These are phyloP conservation scores for Tragulus kanchil DNA, from an alignment of 2,113 vertebrate genomes.

Conservation along the genomic window DNA sequence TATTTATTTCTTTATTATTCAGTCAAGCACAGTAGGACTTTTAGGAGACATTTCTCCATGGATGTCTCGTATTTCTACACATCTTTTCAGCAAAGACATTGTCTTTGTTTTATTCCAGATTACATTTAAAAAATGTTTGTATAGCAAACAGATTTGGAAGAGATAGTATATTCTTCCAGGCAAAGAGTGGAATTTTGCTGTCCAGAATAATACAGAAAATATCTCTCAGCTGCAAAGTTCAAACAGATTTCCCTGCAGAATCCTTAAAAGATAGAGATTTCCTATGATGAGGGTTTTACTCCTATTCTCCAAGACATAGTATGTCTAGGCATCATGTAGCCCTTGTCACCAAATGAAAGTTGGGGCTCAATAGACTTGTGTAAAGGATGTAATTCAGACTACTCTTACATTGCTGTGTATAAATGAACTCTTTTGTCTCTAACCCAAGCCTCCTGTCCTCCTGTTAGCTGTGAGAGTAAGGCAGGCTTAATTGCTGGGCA, in stretches of 20 bases:
- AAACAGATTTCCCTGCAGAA: not conserved
- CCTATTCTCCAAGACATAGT: not conserved
- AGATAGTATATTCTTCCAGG: not conserved
- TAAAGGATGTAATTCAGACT: not conserved
- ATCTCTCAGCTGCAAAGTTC: not conserved
- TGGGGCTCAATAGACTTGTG: not conserved
- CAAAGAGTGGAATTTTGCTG: not conserved
- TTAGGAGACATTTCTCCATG: not conserved
- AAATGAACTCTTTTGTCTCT: not conserved
- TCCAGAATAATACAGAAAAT: not conserved
- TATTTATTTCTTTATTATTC: not conserved
- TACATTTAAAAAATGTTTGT: not conserved
- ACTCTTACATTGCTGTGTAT: not conserved
- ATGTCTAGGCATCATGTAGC: not conserved
- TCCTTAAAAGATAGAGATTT: not conserved
- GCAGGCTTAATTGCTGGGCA: not conserved
- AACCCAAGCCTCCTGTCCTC: not conserved
- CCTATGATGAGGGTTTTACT: not conserved
- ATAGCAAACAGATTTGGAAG: not conserved
- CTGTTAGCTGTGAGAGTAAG: not conserved
- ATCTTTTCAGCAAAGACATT: not conserved
- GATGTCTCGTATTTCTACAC: not conserved
- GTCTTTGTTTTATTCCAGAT: not conserved
- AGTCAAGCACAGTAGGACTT: not conserved
- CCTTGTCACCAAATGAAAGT: not conserved